Base-by-base conservation (phyloP, 2,888 invertebrate species). In the Heliconius sara region DNA sequence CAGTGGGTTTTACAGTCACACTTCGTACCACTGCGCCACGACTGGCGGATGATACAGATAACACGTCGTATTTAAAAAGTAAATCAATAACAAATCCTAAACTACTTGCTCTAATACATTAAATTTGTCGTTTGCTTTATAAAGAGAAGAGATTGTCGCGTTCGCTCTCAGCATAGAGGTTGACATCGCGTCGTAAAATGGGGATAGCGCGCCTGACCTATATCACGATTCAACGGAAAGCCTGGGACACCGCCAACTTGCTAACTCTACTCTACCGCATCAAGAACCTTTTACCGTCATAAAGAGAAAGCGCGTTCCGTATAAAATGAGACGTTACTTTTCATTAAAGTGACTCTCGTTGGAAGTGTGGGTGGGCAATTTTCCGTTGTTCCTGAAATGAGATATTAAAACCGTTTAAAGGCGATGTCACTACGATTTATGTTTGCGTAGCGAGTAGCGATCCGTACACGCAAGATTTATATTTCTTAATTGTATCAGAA, bases 181-280 rank as follows among this genome's bases (percentile, higher is more conserved):
- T 77, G 81, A 79, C 87, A 84, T 85, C 86, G 87, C 87, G 86
- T 85, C 83, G 87, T 86, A 85, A 89, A 91, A 89, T 84, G 87
- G 88, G 89, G 88, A 88, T 91, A 87, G 90, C 88, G 91, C 89
- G 89, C 90, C 92, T 94, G 94, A 94, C 94, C 94, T 93, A 94
- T 88, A 92, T 94, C 89, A 88, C 88, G 87, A 86, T 77, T 81
- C 76, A 77, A 82, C 87, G 85, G 60, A 52, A 75, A 87, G 89
- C 88, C 92, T 92, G 93, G 92, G 91, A 88, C 89, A 87, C 86
- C 87, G 93, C 93, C 93, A 94, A 92, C 88, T 90, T 87, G 93
- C 93, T 93, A 93, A 92, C 87, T 90, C 83, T 19, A 52, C 52
- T 10, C 39, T 85, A 87, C 84, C 84, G 86, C 86, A 85, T 82